A percentile compares a stretch with the other conserved stretches of the same genome.
These are phyloP conservation scores for Myotis davidii DNA, from an alignment of 2,113 vertebrate genomes.

Conservation along the genomic window DNA sequence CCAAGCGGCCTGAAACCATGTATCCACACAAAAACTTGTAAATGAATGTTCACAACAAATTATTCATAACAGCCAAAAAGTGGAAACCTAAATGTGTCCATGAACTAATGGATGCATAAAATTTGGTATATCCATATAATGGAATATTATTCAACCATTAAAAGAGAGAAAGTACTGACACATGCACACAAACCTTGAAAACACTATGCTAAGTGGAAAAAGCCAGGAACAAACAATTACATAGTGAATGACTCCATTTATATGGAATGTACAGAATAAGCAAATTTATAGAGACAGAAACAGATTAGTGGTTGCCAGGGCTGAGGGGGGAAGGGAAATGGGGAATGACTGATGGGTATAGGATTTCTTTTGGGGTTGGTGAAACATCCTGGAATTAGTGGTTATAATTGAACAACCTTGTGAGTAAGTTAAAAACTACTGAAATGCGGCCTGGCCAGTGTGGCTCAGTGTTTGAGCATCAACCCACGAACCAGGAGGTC, in stretches of 20 bases:
- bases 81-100: not conserved
- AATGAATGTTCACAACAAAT: not conserved
- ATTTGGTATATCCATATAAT: not conserved
- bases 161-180: not conserved
- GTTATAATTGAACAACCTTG: not conserved
- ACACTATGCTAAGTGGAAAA: not conserved
- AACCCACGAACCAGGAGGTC: not conserved
- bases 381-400: constrained; percentile 9
- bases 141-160: not conserved
- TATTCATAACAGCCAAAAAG: not conserved
- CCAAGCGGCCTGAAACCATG: not conserved
- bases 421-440: not conserved
- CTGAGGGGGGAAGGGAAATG: not conserved
- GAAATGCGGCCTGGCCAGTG: not conserved
- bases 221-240: not conserved
- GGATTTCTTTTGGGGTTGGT: not conserved
- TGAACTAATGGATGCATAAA: not conserved
- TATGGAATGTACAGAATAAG: not conserved
- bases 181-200: not conserved
- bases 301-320: not conserved
- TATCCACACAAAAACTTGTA: not conserved
- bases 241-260: not conserved
- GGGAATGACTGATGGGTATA: not conserved
- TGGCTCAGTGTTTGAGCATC: not conserved
- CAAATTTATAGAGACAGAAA: not conserved